phyloP scores from a whole-genome alignment of 2,888 invertebrate species.

The Nomada fucata region DNA sequence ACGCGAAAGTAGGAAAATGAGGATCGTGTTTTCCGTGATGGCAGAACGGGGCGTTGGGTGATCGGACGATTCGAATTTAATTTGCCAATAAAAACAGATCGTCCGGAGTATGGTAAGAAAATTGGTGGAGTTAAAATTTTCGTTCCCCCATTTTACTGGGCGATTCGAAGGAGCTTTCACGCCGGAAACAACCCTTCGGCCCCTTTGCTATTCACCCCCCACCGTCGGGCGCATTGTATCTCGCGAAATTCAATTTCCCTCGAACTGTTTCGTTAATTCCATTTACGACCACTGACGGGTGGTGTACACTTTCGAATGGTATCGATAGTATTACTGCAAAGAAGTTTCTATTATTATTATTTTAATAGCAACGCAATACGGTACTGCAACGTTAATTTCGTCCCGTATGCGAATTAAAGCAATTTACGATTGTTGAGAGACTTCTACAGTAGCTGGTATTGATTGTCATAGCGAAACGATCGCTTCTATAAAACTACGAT shows the following conservation, averaged over 20 bases:
- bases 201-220: not conserved
- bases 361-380: not conserved
- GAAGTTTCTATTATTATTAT: not conserved
- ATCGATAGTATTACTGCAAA: not conserved
- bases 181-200: not conserved
- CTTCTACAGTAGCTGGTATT: not conserved
- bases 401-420: too few relatives aligned
- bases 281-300: not conserved
- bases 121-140: conserved; percentile 27
- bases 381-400: not conserved
- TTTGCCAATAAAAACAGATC: too few relatives aligned
- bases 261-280: conserved; percentile 24
- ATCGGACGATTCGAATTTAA: conserved; percentile 8
- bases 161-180: conserved; percentile 15
- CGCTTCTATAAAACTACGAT: not conserved
- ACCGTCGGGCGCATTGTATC: not conserved
- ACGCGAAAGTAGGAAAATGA: too few relatives aligned
- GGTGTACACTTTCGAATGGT: not conserved
- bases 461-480: not conserved
- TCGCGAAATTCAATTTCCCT: conserved; percentile 38
- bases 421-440: too few relatives aligned
- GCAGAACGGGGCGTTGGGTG: too few relatives aligned
- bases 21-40: too few relatives aligned
- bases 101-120: not conserved
- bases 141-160: conserved; percentile 21